Conservation (phyloP, 2,888 invertebrate species). For the Hydroisotoma schaefferi region DNA sequence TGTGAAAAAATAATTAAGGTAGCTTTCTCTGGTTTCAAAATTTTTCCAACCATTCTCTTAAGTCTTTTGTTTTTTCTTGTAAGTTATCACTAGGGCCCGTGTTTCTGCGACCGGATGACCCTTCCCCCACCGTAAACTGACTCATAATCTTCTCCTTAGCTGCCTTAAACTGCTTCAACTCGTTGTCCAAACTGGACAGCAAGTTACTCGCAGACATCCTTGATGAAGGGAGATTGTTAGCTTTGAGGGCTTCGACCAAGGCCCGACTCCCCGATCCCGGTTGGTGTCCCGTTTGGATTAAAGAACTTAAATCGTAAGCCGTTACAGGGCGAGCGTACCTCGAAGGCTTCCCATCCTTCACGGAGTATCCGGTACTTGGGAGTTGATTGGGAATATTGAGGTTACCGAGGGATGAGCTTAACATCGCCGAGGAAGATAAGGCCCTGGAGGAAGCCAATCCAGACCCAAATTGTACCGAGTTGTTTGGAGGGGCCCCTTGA, state of each 20-base stretch:
- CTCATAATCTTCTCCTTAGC: constrained; percentile 12
- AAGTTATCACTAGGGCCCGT: constrained; percentile 20
- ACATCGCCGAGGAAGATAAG: no score
- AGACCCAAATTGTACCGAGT: not conserved
- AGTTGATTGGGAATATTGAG: not conserved
- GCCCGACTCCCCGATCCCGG: not conserved
- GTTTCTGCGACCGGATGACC: constrained; percentile 9
- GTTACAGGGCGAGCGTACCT: not conserved
- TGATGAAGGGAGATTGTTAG: not conserved
- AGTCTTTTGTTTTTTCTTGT: constrained; percentile 44
- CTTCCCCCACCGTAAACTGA: constrained; percentile 6
- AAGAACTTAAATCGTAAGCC: not conserved
- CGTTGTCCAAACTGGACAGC: constrained; percentile 27
- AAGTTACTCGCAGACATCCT: constrained; percentile 1
- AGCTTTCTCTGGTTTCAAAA: constrained; percentile 17
- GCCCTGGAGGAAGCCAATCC: not conserved
- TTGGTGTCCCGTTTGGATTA: not conserved
- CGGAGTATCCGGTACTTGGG: not conserved
- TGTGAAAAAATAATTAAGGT: no score
- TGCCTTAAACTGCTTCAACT: constrained; percentile 31
- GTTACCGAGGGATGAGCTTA: no score
- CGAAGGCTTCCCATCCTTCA: not conserved
- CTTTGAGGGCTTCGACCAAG: not conserved
- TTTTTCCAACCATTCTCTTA: constrained; percentile 46
- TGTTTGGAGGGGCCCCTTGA: not conserved